Base-by-base conservation (phyloP, 2,113 vertebrate species). In the Aldabrachelys gigantea region DNA sequence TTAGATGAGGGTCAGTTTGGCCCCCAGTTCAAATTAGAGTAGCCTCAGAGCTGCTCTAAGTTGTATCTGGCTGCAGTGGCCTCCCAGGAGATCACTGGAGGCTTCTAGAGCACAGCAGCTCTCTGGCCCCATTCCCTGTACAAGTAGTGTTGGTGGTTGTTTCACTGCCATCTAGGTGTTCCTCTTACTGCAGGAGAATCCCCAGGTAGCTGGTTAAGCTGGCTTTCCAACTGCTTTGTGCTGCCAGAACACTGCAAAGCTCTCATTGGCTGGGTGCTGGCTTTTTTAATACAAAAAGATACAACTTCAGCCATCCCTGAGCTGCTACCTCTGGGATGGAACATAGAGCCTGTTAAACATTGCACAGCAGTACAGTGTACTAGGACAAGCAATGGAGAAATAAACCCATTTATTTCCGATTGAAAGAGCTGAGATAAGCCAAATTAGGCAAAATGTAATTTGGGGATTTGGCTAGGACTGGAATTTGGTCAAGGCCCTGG, bases 51-150 rank as follows among this genome's bases (percentile, higher is more conserved):
- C 10, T 41, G 29, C 31, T 8, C 62, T 41, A 75, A 24, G 0
- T 8, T 82, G 44, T 81, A 49, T 50, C 82, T 65, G 82, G 25
- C 0, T 31, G 1, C 11, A 2, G 1, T 9, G 2, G 78, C 53
- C 9, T 78, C n/a, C 1, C 0, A 3, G 69, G 82, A 75, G 41
- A 83, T 59, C 6, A 1, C 5, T 56, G 79, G 53, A 22, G 53
- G 21, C 21, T 54, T 54, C 53, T 54, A 22, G 53, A 81, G 38
- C 38, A 8, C 17, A 14, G 52, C 2, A 1, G 12, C 84, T 50
- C 31, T 59, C 10, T 29, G 5, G 1, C 22, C 8, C 53, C 1
- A 0, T 17, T 54, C 65, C 0, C 0, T 89, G 76, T 0, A 44
- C 2, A 84, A 50, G 16, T 6, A 2, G 54, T 80, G 47, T 21